Conservation (phyloP, 2,797 vertebrate genomes). For the Rhabdophis nuchalis region DNA sequence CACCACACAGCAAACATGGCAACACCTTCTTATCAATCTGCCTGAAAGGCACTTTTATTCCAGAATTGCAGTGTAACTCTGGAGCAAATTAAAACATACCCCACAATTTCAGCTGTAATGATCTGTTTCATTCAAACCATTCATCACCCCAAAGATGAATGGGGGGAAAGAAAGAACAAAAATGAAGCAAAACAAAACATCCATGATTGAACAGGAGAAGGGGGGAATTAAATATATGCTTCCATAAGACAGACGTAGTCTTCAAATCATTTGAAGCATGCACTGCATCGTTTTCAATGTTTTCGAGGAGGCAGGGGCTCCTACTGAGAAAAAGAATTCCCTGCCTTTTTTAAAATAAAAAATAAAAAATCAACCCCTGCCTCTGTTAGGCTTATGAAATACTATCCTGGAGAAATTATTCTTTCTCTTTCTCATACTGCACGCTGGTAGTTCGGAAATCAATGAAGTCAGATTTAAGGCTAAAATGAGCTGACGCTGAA, state of each 20-base stretch:
- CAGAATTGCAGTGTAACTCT: not conserved
- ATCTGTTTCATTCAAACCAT: not conserved
- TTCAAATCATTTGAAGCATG: not conserved
- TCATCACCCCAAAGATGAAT: fast-evolving
- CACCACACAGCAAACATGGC: too few relatives aligned
- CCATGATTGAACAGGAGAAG: not conserved
- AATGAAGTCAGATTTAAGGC: conserved; percentile 12
- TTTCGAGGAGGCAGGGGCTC: not conserved
- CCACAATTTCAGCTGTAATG: not conserved
- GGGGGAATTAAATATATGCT: not conserved
- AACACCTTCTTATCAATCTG: not conserved
- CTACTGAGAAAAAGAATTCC: not conserved
- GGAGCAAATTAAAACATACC: not conserved
- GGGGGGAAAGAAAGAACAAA: not conserved
- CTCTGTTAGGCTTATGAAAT: not conserved
- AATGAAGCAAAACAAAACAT: conserved; percentile 9
- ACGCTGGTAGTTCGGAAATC: not conserved
- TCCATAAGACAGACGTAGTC: not conserved
- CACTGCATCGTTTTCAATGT: not conserved
- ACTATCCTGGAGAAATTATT: not conserved
- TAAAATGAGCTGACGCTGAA: not conserved
- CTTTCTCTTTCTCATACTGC: not conserved
- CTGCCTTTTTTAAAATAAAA: not conserved
- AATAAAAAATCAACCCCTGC: too few relatives aligned
- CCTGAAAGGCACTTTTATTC: not conserved